These are phyloP conservation scores for Eupithecia centaureata DNA, from an alignment of 2,888 invertebrate species.

Conservation along the genomic window DNA sequence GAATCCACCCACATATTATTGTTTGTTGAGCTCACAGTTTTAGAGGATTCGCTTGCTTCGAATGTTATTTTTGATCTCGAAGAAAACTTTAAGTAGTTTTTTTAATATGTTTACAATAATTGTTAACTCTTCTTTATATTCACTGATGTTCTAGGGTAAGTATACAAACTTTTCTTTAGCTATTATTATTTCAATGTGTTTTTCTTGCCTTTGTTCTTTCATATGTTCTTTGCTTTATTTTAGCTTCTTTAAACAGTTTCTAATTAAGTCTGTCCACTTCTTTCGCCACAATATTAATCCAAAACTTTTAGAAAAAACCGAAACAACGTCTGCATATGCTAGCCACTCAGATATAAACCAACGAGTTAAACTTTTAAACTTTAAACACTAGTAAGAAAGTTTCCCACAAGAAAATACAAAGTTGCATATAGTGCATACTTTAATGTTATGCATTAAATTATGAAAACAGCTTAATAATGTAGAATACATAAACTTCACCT, in stretches of 20 bases:
- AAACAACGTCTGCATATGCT: slow-evolving; percentile 1
- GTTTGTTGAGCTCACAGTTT: no score
- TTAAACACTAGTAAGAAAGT: slow-evolving; percentile 16
- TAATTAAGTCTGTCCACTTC: neutral
- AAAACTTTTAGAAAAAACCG: neutral
- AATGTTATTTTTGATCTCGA: no score
- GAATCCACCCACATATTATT: no score
- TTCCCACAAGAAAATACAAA: slow-evolving; percentile 35
- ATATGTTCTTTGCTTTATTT: no score
- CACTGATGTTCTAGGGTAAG: no score
- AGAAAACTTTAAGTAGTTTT: no score
- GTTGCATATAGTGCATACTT: slow-evolving; percentile 29
- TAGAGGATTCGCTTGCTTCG: no score
- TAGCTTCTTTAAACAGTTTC: neutral
- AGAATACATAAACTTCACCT: slow-evolving; percentile 51
- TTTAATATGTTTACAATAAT: no score
- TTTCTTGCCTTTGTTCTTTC: no score
- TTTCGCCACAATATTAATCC: neutral
- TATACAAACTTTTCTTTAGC: no score
- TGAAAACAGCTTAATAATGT: slow-evolving; percentile 41
- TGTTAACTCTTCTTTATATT: no score
- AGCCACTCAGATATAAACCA: slow-evolving; percentile 1
- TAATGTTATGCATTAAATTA: slow-evolving; percentile 50
- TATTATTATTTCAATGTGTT: no score
- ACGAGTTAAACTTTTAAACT: slow-evolving; percentile 9